A percentile compares a stretch with the other conserved stretches of the same genome.
phyloP scores from a whole-genome alignment of 1,140 invertebrate species.

The Sarcophaga peregrina region DNA sequence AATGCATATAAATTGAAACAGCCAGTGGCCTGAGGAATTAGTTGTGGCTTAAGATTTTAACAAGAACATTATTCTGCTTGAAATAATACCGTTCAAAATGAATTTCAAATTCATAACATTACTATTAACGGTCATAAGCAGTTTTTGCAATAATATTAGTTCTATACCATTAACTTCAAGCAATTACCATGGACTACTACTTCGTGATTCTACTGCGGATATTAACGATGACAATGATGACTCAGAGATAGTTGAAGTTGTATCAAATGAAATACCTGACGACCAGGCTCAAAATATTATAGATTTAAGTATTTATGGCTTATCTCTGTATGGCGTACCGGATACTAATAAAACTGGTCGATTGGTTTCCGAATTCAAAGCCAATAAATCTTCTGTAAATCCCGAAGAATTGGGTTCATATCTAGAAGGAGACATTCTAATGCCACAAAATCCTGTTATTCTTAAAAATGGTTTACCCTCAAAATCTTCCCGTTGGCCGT shows the following conservation, averaged over 20 bases:
- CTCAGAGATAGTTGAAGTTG: not conserved
- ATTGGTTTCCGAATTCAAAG: slow-evolving; percentile 71
- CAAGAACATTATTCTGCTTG: not conserved
- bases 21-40: not conserved
- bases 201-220: not conserved
- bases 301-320: slow-evolving; percentile 56
- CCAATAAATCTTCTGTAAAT: slow-evolving; percentile 69
- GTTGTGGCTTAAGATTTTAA: not conserved
- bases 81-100: not conserved
- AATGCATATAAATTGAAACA: not conserved
- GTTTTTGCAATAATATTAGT: not conserved
- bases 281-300: slow-evolving; percentile 49
- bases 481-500: slow-evolving; percentile 72
- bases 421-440: slow-evolving; percentile 80
- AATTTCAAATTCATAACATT: not conserved
- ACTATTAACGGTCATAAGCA: not conserved
- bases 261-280: not conserved
- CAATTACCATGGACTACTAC: not conserved
- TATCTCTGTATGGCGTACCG: slow-evolving; percentile 54
- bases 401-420: slow-evolving; percentile 83
- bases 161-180: not conserved
- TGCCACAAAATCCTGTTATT: slow-evolving; percentile 68
- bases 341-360: slow-evolving; percentile 62
- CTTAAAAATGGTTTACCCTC: slow-evolving; percentile 73
- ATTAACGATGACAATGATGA: not conserved